These are phyloP conservation scores for Onychomys torridus DNA, from an alignment of 2,797 vertebrate genomes.

Conservation along the genomic window DNA sequence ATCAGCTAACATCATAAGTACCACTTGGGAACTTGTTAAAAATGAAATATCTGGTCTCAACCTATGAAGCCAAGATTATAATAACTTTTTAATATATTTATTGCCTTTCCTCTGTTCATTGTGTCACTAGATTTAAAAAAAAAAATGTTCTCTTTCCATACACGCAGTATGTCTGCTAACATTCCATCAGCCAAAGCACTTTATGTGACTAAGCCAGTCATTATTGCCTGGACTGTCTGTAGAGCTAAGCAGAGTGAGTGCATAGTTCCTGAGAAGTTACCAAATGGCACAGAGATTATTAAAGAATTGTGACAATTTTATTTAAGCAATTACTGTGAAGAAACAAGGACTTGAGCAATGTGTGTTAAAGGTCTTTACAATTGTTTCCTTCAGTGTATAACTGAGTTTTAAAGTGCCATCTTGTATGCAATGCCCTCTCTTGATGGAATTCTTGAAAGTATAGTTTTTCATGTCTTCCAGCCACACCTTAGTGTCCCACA, in stretches of 20 bases:
- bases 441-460: neutral
- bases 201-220: neutral
- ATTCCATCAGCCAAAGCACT: neutral
- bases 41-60: conserved; percentile 26
- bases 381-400: neutral
- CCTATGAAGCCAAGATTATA: neutral
- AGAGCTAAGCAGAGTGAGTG: neutral
- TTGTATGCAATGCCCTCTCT: neutral
- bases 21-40: conserved; percentile 58
- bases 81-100: neutral
- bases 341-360: neutral
- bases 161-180: neutral
- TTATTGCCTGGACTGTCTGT: neutral
- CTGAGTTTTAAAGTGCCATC: neutral
- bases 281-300: neutral
- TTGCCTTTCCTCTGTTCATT: neutral
- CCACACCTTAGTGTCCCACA: neutral
- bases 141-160: conserved; percentile 6
- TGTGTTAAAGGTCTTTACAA: neutral
- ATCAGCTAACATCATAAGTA: neutral
- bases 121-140: neutral
- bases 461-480: neutral
- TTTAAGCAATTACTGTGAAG: neutral
- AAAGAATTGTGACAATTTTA: neutral
- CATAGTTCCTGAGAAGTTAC: neutral